These are phyloP conservation scores for Silurus asotus DNA, from an alignment of 2,113 vertebrate species.

Conservation along the genomic window DNA sequence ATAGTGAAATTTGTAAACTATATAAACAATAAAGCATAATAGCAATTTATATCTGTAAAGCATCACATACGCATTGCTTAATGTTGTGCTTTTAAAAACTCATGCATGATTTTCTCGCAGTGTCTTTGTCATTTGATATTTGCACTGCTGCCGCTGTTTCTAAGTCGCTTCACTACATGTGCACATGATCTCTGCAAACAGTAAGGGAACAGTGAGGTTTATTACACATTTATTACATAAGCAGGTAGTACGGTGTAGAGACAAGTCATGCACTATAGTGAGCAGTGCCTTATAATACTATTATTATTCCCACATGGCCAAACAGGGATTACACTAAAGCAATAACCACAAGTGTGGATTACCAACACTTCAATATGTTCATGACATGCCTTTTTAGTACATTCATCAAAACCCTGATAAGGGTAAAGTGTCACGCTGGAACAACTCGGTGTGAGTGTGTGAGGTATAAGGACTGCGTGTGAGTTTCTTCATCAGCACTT, in stretches of 20 bases:
- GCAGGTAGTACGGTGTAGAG: background rate
- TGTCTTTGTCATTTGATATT: background rate
- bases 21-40: too few species aligned
- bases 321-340: background rate
- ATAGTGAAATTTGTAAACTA: too few species aligned
- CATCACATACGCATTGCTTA: background rate
- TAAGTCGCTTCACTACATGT: background rate
- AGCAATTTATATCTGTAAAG: background rate
- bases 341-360: background rate
- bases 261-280: too few species aligned
- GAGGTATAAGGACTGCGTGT: background rate
- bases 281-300: background rate
- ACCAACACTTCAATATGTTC: background rate
- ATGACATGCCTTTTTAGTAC: background rate
- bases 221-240: background rate
- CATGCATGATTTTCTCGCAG: background rate
- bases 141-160: background rate
- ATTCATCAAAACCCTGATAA: background rate
- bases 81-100: background rate
- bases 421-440: background rate
- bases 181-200: background rate
- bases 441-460: constrained; percentile 43
- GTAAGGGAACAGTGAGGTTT: background rate
- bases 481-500: constrained; percentile 55
- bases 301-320: background rate